A percentile compares a stretch with the other conserved stretches of the same genome.
Evolutionary conservation across 1,140 invertebrate species (phyloP).

Genomic region (Campodea augens): DNA sequence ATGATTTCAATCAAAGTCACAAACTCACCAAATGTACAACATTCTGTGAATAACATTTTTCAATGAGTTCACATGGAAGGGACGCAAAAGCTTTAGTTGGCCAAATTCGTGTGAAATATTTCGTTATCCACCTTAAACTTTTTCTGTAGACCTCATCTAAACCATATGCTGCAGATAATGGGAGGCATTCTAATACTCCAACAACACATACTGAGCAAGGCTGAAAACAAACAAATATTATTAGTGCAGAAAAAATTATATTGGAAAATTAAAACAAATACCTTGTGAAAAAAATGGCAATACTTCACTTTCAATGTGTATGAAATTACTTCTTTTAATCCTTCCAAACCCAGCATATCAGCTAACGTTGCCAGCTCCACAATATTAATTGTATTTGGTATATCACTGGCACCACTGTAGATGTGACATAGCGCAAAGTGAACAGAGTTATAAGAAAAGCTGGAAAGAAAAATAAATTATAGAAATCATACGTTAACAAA

Average conservation of each 20-base stretch:
- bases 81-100: conserved; percentile 63
- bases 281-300: conserved; percentile 77
- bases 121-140: conserved; percentile 64
- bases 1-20: too few relatives aligned
- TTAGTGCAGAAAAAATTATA: conserved; percentile 1
- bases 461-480: conserved; percentile 29
- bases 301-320: conserved; percentile 71
- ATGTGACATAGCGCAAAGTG: conserved; percentile 81
- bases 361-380: conserved; percentile 66
- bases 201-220: conserved; percentile 54
- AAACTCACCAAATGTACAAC: conserved; percentile 53
- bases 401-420: conserved; percentile 68
- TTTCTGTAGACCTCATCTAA: conserved; percentile 71
- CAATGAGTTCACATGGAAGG: conserved; percentile 54
- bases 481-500: too few relatives aligned
- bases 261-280: conserved; percentile 23
- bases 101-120: conserved; percentile 67
- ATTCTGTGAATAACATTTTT: conserved; percentile 63
- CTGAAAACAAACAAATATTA: conserved; percentile 26
- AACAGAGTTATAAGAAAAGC: conserved; percentile 58
- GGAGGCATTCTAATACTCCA: conserved; percentile 62
- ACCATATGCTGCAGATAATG: conserved; percentile 57
- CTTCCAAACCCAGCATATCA: conserved; percentile 71
- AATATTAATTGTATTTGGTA: conserved; percentile 63
- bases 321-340: conserved; percentile 70